Evolutionary conservation across 2,888 invertebrate species (phyloP), one percentile per base, ranked within the genome.

Genomic region (Chaitophorus viminalis): DNA sequence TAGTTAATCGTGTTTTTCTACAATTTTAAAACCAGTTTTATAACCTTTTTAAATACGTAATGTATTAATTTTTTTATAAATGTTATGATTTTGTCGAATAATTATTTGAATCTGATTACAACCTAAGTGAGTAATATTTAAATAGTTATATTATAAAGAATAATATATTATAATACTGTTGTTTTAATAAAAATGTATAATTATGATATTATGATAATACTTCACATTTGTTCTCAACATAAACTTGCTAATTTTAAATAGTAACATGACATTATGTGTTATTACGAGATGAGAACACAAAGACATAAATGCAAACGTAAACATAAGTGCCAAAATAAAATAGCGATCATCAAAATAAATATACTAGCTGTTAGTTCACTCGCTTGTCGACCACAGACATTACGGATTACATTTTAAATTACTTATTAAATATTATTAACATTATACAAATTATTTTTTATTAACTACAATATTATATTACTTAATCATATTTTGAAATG

Each of bases 311-410:
- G 17, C 3, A 3, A 52, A 36, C 29, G 1, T 14, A 31, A 70
- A 70, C 29, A 70, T 36, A 52, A 79, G 36, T 79, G 79, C 79
- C 60, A 79, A 79, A 79, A 65, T 17, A 31, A 17, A 68, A 68
- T 0, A 11, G 11, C 17, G 29, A 14, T 31, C 31, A 70, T 70
- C 17, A 70, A 29, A 70, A 17, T 29, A 29, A 70, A 60, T 60
- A 65, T 60, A 65, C 33, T 29, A 36, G 33, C 18, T 18, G 17
- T 11, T 65, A 78, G 33, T 65, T 65, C n/a, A 65, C 17, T 60
- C 3, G 25, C 11, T 33, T n/a, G 33, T 36, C 36, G 8, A 36
- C 25, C 60, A 60, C 60, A 25, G 14, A 46, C 46, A 11, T 18
- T 6, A 60, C 60, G 25, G 25, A 60, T 60, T 60, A 60, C 6